phyloP scores from a whole-genome alignment of 2,888 invertebrate genomes.

The Hypselothyrea guttata region DNA sequence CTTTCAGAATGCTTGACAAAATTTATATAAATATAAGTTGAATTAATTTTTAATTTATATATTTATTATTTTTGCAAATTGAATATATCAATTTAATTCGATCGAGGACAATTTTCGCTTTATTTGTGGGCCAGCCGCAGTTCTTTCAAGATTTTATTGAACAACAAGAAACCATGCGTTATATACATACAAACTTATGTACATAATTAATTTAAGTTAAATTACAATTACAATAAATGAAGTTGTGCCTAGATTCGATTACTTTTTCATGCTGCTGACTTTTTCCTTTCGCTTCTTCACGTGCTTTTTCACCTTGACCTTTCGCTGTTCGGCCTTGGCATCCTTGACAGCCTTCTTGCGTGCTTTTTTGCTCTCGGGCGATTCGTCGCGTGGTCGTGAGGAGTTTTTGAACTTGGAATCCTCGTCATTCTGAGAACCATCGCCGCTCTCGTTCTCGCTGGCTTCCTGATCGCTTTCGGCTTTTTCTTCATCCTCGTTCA shows the following conservation, averaged over 20 bases:
- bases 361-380: constrained; percentile 89
- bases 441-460: constrained; percentile 46
- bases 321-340: constrained; percentile 93
- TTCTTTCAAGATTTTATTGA: too few species aligned
- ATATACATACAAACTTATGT: background rate
- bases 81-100: too few species aligned
- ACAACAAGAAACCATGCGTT: too few species aligned
- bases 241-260: constrained; percentile 14
- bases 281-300: constrained; percentile 94
- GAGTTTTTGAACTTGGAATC: constrained; percentile 85
- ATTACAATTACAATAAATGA: background rate
- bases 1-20: too few species aligned
- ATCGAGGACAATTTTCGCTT: too few species aligned
- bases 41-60: too few species aligned
- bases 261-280: constrained; percentile 81
- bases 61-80: too few species aligned
- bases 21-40: too few species aligned
- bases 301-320: constrained; percentile 95
- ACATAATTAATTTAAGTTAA: background rate
- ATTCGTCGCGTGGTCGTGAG: constrained; percentile 90
- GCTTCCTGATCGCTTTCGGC: constrained; percentile 28
- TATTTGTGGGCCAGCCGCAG: too few species aligned
- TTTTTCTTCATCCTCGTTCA: constrained; percentile 53
- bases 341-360: constrained; percentile 95
- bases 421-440: constrained; percentile 48